These are phyloP conservation scores for Gambelia wislizenii DNA, from an alignment of 2,797 vertebrate species.

Conservation along the genomic window DNA sequence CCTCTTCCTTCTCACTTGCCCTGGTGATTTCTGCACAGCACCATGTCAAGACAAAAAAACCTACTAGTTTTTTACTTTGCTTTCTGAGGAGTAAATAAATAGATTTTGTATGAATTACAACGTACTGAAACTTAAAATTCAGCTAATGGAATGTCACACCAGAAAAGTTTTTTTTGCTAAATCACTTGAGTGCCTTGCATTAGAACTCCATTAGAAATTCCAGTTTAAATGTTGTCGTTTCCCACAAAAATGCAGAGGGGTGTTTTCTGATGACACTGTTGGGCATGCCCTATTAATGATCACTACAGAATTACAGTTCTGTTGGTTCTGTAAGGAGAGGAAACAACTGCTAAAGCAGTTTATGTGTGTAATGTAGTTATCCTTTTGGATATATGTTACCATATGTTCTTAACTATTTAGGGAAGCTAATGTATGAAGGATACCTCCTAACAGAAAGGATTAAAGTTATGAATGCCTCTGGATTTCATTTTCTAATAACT, in stretches of 20 bases:
- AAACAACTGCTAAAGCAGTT: neutral
- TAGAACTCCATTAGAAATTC: neutral
- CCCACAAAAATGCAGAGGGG: neutral
- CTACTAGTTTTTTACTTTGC: neutral
- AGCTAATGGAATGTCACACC: neutral
- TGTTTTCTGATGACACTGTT: slow-evolving; percentile 2
- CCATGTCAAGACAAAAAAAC: neutral
- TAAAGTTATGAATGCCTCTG: slow-evolving; percentile 49
- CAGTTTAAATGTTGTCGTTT: neutral
- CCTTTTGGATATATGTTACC: neutral
- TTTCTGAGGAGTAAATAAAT: neutral
- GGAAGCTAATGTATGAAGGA: slow-evolving; percentile 30
- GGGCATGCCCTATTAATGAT: neutral
- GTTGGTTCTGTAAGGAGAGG: neutral
- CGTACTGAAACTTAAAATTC: neutral
- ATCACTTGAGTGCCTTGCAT: neutral
- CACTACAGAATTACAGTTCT: neutral
- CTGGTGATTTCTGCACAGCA: neutral
- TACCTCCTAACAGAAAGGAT: slow-evolving; percentile 45
- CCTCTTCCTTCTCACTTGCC: neutral
- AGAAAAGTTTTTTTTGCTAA: neutral
- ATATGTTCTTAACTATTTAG: slow-evolving; percentile 1
- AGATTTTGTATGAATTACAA: neutral
- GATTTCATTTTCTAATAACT: slow-evolving; percentile 63
- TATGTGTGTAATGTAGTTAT: neutral